These are phyloP conservation scores for Linyphia triangularis DNA, from an alignment of 2,888 invertebrate genomes.

Conservation along the genomic window DNA sequence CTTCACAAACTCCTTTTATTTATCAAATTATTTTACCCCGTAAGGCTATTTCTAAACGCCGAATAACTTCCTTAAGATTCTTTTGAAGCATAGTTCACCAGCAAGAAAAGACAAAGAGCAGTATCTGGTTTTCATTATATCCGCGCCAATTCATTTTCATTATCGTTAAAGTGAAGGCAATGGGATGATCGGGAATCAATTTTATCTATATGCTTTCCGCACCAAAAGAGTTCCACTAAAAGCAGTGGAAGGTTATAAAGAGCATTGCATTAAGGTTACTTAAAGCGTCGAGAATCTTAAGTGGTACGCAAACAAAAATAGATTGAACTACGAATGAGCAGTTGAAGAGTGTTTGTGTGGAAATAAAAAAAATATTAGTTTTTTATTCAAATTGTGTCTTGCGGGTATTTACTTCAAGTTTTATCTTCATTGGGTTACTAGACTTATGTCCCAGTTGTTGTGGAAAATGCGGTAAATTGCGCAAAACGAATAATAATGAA, in stretches of 20 bases:
- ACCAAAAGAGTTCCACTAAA: constrained; percentile 11
- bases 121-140: constrained; percentile 46
- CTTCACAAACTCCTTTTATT: too few species aligned
- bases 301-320: constrained; percentile 35
- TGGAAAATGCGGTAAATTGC: too few species aligned
- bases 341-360: neutral
- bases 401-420: neutral
- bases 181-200: constrained; percentile 34
- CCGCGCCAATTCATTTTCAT: constrained; percentile 51
- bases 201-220: constrained; percentile 31
- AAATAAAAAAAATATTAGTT: neutral
- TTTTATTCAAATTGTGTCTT: neutral
- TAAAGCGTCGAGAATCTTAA: constrained; percentile 16
- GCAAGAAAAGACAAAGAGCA: constrained; percentile 17
- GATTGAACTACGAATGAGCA: neutral
- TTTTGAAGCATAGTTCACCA: neutral
- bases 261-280: constrained; percentile 20
- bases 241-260: neutral
- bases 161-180: constrained; percentile 36
- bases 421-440: too few species aligned
- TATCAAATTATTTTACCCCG: too few species aligned
- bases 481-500: too few species aligned
- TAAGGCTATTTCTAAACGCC: neutral
- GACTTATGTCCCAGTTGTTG: too few species aligned
- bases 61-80: neutral